phyloP scores from a whole-genome alignment of 2,797 vertebrate species.

The Sarcophilus harrisii region DNA sequence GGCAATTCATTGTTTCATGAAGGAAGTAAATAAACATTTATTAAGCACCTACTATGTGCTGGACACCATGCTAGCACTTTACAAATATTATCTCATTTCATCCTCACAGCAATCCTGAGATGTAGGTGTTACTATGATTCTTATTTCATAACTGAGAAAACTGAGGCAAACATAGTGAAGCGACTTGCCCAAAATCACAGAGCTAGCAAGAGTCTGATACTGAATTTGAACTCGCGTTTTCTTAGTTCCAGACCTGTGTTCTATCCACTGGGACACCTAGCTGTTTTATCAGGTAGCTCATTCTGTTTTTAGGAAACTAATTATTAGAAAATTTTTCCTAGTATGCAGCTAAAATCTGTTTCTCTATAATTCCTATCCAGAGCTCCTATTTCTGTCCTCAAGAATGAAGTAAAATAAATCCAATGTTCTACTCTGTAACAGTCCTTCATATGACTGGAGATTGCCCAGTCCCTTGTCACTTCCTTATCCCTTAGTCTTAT shows the following conservation, averaged over 20 bases:
- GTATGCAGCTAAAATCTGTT: neutral
- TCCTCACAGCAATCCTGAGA: neutral
- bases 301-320: neutral
- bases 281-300: neutral
- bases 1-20: neutral
- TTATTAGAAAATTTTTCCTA: neutral
- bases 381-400: neutral
- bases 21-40: neutral
- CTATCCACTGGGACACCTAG: neutral
- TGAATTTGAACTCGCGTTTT: neutral
- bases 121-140: neutral
- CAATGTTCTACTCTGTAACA: neutral
- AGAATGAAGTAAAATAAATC: neutral
- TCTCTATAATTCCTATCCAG: neutral
- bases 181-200: neutral
- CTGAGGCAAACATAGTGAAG: neutral
- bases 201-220: neutral
- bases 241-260: neutral
- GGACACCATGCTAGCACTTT: neutral
- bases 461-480: neutral
- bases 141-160: neutral
- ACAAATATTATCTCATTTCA: neutral
- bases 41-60: neutral
- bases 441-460: neutral
- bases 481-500: neutral